Evolutionary conservation across 2,888 invertebrate genomes (phyloP).

Genomic region (Drosophila aldrichi): DNA sequence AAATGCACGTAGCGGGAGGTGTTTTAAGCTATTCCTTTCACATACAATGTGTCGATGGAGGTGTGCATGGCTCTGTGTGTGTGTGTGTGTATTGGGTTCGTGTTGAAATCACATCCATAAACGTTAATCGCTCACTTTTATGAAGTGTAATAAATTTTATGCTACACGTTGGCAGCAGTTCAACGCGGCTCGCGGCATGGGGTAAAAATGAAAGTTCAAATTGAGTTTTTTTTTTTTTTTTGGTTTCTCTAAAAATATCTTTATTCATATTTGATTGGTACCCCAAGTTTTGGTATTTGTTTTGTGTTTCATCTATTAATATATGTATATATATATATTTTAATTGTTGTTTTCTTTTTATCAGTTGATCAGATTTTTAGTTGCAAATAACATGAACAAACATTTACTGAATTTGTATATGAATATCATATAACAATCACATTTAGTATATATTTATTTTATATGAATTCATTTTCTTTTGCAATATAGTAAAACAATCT

Average conservation of each 20-base stretch:
- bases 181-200: slow-evolving; percentile 13
- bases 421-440: slow-evolving; percentile 82
- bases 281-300: slow-evolving; percentile 59
- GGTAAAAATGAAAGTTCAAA: slow-evolving; percentile 20
- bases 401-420: slow-evolving; percentile 78
- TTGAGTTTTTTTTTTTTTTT: slow-evolving; percentile 6
- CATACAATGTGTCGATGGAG: background rate
- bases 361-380: slow-evolving; percentile 61
- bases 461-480: slow-evolving; percentile 44
- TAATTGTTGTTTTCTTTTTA: slow-evolving; percentile 33
- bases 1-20: slow-evolving; percentile 56
- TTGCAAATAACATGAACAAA: slow-evolving; percentile 79
- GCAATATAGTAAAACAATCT: slow-evolving; percentile 53
- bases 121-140: slow-evolving; percentile 80
- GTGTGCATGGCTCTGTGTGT: background rate
- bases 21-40: slow-evolving; percentile 28
- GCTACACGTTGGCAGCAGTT: slow-evolving; percentile 55
- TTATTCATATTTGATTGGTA: slow-evolving; percentile 81
- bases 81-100: slow-evolving; percentile 42
- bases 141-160: slow-evolving; percentile 79
- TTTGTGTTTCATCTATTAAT: slow-evolving; percentile 32
- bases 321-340: slow-evolving; percentile 8
- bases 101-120: slow-evolving; percentile 81
- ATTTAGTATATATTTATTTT: slow-evolving; percentile 43
- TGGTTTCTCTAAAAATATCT: slow-evolving; percentile 80